Percentiles rank a stretch among this genome's conserved stretches.
Evolutionary conservation across 2,113 vertebrate genomes (phyloP).

Genomic region (Oostethus manadensis): DNA sequence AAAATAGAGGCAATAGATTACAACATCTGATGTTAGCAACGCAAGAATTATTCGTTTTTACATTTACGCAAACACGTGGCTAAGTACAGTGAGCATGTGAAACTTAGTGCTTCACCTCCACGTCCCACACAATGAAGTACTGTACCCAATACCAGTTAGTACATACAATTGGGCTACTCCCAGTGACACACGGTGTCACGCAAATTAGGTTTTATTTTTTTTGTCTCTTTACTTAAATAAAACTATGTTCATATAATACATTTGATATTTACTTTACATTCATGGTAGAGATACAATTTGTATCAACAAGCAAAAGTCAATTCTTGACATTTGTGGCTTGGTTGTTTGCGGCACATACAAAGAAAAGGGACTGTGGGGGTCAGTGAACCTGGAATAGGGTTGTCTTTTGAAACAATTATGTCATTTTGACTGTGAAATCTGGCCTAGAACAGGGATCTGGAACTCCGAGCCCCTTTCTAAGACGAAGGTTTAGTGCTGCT

Average conservation of each 20-base stretch:
- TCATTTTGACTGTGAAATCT: not conserved
- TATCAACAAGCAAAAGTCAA: conserved; percentile 99
- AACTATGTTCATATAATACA: conserved; percentile 89
- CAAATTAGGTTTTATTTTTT: conserved; percentile 74
- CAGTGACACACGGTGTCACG: conserved; percentile 98
- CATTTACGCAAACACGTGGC: conserved; percentile 43
- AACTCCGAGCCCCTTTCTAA: no score
- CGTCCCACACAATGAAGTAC: conserved; percentile 82
- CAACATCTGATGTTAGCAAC: conserved; percentile 46
- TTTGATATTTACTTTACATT: conserved; percentile 88
- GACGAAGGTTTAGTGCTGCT: no score
- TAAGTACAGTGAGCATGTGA: conserved; percentile 73
- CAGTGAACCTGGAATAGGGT: not conserved
- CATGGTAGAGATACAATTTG: conserved; percentile 99
- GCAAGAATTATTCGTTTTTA: conserved; percentile 9
- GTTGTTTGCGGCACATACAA: conserved; percentile 82
- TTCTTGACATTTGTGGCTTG: conserved; percentile 95
- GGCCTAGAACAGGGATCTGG: not conserved
- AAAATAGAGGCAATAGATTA: conserved; percentile 46
- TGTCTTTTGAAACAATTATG: not conserved
- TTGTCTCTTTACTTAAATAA: conserved; percentile 74
- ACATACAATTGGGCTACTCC: conserved; percentile 87
- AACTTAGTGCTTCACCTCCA: conserved; percentile 76
- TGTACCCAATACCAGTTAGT: conserved; percentile 77
- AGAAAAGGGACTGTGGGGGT: conserved; percentile 27